Conservation (phyloP, 1,140 invertebrate species). For the Hyposmocoma kahamanoa region DNA sequence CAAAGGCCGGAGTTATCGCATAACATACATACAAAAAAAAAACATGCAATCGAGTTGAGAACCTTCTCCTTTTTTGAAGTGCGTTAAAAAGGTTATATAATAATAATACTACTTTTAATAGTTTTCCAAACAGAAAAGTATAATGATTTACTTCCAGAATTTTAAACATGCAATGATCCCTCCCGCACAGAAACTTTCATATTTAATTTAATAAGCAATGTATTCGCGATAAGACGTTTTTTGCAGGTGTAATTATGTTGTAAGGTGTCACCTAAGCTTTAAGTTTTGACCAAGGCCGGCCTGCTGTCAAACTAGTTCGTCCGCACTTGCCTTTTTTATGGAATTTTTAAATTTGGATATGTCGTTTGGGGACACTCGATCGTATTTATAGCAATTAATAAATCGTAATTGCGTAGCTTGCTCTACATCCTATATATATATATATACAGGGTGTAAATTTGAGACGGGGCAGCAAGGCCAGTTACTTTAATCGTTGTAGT, state of each 20-base stretch:
- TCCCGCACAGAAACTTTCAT: neutral
- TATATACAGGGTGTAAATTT: neutral
- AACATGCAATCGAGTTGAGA: too few species aligned
- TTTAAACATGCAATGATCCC: neutral
- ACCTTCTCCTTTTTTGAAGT: too few species aligned
- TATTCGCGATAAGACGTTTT: slow-evolving; percentile 36
- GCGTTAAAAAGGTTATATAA: neutral
- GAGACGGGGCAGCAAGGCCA: neutral
- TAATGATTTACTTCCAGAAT: neutral
- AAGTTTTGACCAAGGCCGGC: slow-evolving; percentile 41
- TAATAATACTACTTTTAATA: neutral
- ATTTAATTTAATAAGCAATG: slow-evolving; percentile 15
- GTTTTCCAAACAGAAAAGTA: neutral
- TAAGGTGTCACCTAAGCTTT: slow-evolving; percentile 45
- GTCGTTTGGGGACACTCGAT: neutral
- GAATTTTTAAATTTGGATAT: too few species aligned
- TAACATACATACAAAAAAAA: too few species aligned
- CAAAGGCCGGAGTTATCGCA: too few species aligned
- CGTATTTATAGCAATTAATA: neutral
- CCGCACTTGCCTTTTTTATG: neutral
- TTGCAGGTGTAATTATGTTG: slow-evolving; percentile 48
- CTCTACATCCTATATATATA: neutral
- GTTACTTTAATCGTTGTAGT: too few species aligned
- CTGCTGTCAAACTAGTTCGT: slow-evolving; percentile 45
- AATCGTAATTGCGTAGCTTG: neutral